These are phyloP conservation scores for Acrobasis suavella DNA, from an alignment of 2,888 invertebrate species.

Conservation along the genomic window DNA sequence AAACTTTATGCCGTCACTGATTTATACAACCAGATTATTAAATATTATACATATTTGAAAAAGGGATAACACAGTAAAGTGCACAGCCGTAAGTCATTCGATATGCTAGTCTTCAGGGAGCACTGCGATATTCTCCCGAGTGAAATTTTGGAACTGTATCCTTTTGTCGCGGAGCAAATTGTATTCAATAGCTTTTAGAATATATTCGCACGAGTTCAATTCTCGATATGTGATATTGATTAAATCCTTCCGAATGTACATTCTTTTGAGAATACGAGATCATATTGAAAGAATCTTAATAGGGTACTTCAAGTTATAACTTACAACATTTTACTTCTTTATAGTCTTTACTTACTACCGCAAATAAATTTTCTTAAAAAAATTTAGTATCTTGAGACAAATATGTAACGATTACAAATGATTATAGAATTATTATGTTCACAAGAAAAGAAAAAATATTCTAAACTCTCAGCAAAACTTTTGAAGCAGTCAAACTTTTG, in stretches of 20 bases:
- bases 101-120: conserved; percentile 30
- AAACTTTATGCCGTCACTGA: too few species aligned
- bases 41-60: neutral
- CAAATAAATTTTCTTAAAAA: too few species aligned
- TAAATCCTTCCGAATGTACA: neutral
- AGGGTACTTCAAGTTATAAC: too few species aligned
- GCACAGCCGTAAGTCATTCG: conserved; percentile 24
- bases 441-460: neutral
- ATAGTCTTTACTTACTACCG: too few species aligned
- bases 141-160: conserved; percentile 31
- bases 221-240: conserved; percentile 8
- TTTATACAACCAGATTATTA: neutral
- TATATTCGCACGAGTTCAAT: conserved; percentile 9
- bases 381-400: too few species aligned
- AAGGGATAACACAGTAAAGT: conserved; percentile 16
- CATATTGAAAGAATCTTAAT: too few species aligned
- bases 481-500: conserved; percentile 10
- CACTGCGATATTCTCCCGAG: conserved; percentile 27
- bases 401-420: too few species aligned
- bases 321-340: too few species aligned
- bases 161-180: conserved; percentile 34
- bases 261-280: neutral
- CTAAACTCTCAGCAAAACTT: neutral
- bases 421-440: too few species aligned
- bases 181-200: conserved; percentile 31